Conservation (phyloP, 1,140 invertebrate species). For the Acromyrmex echinatior region DNA sequence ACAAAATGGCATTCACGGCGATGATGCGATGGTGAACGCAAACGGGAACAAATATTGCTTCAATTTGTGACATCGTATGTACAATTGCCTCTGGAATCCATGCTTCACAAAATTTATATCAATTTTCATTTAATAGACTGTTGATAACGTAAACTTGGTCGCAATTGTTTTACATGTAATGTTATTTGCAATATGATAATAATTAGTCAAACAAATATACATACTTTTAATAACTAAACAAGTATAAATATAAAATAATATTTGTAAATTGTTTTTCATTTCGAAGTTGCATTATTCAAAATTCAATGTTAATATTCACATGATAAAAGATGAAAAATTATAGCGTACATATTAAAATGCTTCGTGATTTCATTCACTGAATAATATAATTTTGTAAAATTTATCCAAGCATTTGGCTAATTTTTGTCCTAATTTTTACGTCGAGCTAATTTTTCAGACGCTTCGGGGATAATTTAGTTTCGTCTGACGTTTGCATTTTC, state of each 20-base stretch:
- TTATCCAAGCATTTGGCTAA: slow-evolving; percentile 1
- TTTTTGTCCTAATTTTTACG: slow-evolving; percentile 29
- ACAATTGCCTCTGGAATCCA: slow-evolving; percentile 10
- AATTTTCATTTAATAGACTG: slow-evolving; percentile 32
- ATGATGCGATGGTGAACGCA: background rate
- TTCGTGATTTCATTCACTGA: background rate
- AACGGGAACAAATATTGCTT: slow-evolving; percentile 51
- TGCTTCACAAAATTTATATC: slow-evolving; percentile 29
- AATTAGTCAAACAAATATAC: slow-evolving; percentile 17
- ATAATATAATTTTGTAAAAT: slow-evolving; percentile 5
- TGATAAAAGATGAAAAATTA: background rate
- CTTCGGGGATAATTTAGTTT: slow-evolving; percentile 13
- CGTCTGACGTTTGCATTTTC: slow-evolving; percentile 42
- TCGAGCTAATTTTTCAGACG: slow-evolving; percentile 13
- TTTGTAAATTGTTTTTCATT: slow-evolving; percentile 29
- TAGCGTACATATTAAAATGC: background rate
- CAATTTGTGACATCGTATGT: slow-evolving; percentile 11
- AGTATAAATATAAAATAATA: slow-evolving; percentile 37
- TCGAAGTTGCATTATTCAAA: background rate
- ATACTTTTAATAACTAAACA: slow-evolving; percentile 35
- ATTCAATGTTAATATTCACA: slow-evolving; percentile 9
- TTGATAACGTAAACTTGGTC: slow-evolving; percentile 31
- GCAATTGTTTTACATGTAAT: slow-evolving; percentile 12
- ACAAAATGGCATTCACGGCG: slow-evolving; percentile 14
- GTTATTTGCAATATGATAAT: slow-evolving; percentile 21